Conservation (phyloP, 2,113 vertebrate species). For the Lamprotornis superbus region DNA sequence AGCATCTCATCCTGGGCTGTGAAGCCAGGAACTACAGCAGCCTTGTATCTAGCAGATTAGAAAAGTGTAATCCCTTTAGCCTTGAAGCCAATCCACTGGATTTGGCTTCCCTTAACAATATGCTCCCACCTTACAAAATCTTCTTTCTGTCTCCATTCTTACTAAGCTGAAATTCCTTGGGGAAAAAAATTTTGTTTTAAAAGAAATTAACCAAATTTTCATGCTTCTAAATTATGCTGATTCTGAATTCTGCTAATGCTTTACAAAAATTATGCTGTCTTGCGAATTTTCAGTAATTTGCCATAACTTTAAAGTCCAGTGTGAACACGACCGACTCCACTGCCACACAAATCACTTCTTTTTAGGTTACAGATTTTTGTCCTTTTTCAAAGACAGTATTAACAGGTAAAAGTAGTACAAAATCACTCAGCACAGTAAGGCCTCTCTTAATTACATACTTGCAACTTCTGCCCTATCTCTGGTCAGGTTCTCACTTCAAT, state of each 20-base stretch:
- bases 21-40: neutral
- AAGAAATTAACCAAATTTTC: neutral
- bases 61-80: neutral
- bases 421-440: neutral
- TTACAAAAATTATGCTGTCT: neutral
- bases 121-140: neutral
- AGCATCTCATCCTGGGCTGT: neutral
- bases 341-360: neutral
- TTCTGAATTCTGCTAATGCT: neutral
- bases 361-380: neutral
- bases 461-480: neutral
- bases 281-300: neutral
- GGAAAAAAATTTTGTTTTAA: neutral
- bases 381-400: neutral
- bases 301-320: neutral
- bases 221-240: neutral
- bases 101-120: neutral
- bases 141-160: neutral
- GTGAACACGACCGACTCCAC: rapidly evolving
- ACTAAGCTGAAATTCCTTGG: neutral
- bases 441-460: neutral
- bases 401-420: neutral
- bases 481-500: neutral
- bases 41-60: neutral
- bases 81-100: neutral